phyloP scores from a whole-genome alignment of 2,888 invertebrate species.

The Heteromyza rotundicornis region DNA sequence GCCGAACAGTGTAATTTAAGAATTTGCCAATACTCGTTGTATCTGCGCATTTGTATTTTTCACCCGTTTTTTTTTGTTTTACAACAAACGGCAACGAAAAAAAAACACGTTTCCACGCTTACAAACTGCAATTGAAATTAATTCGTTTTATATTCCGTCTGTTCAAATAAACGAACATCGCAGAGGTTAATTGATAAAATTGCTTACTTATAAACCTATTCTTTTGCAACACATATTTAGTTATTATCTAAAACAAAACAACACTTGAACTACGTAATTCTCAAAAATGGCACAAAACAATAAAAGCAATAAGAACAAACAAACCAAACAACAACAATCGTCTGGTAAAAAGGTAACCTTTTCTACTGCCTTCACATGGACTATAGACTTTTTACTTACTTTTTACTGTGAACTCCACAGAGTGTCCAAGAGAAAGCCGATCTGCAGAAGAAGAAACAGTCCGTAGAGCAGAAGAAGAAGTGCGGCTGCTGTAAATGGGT shows the following conservation, averaged over 20 bases:
- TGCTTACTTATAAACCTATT: too few species aligned
- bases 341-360: slow-evolving; percentile 56
- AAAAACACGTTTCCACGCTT: too few species aligned
- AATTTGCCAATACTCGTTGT: too few species aligned
- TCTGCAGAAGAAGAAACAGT: slow-evolving; percentile 56
- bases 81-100: too few species aligned
- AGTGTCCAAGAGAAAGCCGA: slow-evolving; percentile 53
- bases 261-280: too few species aligned
- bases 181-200: too few species aligned
- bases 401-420: slow-evolving; percentile 28
- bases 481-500: slow-evolving; percentile 70
- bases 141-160: too few species aligned
- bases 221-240: slow-evolving; percentile 33
- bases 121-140: too few species aligned
- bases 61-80: too few species aligned
- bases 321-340: slow-evolving; percentile 48
- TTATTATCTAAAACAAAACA: slow-evolving; percentile 14
- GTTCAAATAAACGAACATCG: too few species aligned
- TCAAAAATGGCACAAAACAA: slow-evolving; percentile 60
- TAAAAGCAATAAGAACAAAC: slow-evolving; percentile 61
- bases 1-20: too few species aligned
- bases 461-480: slow-evolving; percentile 44
- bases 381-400: background rate
- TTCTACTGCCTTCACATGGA: background rate
- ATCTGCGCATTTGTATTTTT: too few species aligned